Base-by-base conservation (phyloP, 2,113 vertebrate genomes). In the Oreochromis niloticus region DNA sequence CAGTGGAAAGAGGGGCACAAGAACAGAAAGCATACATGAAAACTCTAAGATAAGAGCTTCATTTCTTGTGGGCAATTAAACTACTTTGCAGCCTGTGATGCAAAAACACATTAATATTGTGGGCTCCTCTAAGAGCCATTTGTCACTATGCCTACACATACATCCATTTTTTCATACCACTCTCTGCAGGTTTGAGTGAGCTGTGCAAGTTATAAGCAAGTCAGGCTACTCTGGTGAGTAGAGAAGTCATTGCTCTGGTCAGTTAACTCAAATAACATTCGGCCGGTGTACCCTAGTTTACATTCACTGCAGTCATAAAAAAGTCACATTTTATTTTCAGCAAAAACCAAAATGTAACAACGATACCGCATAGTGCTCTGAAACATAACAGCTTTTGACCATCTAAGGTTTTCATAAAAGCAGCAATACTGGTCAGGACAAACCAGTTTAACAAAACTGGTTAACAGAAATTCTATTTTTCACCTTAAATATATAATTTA, bases 1-100 rank as follows among this genome's bases (percentile, higher is more conserved):
- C 50, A 78, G 86, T 93, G 82, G 86, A 92, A 89, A 90, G 89
- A 59, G 50, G 82, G 81, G 30, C 81, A 91, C 22, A 9, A 84
- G 85, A 88, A 87, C 32, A 79, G 88, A 92, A 88, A 80, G 56
- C 84, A 89, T 90, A 90, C 55, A 63, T 82, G 78, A 88, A 90
- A 89, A 30, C 66, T 43, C 34, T 16, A 68, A 85, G 83, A 86
- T 89, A 86, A 87, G 88, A 8, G 30, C 80, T 75, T 83, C 71
- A 66, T 81, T 92, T 88, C 91, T 68, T 81, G 55, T 61, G 81
- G 57, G 79, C 78, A 90, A 88, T 90, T 91, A 84, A 90, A 89
- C 41, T 81, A 54, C 83, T 84, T 82, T 54, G 52, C 71, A 39
- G 79, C 9, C 50, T 36, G 81, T 81, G 32, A 85, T 39, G 34